Percentiles rank a stretch among this genome's conserved stretches.
Evolutionary conservation across 2,113 vertebrate species (phyloP).

Genomic region (Peucedramus taeniatus): DNA sequence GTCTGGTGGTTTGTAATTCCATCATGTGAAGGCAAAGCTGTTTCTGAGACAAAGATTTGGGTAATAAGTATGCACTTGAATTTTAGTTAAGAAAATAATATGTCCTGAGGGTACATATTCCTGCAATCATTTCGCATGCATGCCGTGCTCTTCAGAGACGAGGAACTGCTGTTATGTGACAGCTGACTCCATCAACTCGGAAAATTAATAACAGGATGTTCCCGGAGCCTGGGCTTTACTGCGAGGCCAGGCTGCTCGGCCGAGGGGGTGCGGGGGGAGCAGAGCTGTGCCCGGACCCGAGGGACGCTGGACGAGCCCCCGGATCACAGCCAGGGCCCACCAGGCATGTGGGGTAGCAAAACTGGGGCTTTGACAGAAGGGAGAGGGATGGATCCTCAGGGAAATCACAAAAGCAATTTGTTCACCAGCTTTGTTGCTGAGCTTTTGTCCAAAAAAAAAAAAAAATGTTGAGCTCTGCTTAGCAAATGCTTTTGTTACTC

Average conservation of each 20-base stretch:
- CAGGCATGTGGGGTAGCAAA: not conserved
- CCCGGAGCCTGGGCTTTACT: not conserved
- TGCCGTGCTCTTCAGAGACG: not conserved
- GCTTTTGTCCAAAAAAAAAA: not conserved
- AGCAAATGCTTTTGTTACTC: slow-evolving; percentile 19
- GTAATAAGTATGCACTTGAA: slow-evolving; percentile 40
- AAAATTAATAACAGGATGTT: not conserved
- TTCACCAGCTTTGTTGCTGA: not conserved
- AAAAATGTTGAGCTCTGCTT: not conserved
- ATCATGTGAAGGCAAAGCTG: not conserved
- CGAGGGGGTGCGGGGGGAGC: not conserved
- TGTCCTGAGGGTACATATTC: not conserved
- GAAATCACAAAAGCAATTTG: slow-evolving; percentile 51
- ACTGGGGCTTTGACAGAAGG: not conserved
- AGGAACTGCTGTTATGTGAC: slow-evolving; percentile 28
- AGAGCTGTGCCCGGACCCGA: fast-evolving
- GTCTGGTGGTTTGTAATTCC: slow-evolving; percentile 41
- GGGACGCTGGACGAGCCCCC: fast-evolving
- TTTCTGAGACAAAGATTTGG: slow-evolving; percentile 17
- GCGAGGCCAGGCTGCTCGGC: not conserved
- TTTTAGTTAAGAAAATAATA: slow-evolving; percentile 57
- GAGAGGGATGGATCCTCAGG: not conserved
- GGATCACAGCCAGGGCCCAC: not conserved
- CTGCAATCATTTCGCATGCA: not conserved
- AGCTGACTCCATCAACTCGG: not conserved